Percentiles rank a stretch among this genome's conserved stretches.
Evolutionary conservation across 2,888 invertebrate genomes (phyloP).

Genomic region (Pterostichus madidus): DNA sequence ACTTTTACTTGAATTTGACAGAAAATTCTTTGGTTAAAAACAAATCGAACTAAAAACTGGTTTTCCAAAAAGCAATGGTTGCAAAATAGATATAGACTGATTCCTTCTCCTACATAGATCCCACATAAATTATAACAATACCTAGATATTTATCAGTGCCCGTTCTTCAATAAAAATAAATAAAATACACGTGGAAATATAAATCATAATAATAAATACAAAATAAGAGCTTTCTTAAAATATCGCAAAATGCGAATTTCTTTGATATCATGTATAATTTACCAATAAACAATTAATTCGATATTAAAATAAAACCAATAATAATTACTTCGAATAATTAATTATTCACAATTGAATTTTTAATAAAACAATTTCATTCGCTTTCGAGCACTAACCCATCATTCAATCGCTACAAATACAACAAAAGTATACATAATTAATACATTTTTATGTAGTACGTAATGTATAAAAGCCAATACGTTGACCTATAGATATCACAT

Average conservation of each 20-base stretch:
- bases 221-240: too few species aligned
- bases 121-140: not conserved
- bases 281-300: too few species aligned
- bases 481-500: slow-evolving; percentile 42
- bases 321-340: too few species aligned
- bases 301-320: too few species aligned
- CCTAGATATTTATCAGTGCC: slow-evolving; percentile 13
- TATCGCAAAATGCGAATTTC: too few species aligned
- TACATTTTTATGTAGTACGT: slow-evolving; percentile 1
- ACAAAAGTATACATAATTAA: not conserved
- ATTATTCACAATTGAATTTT: too few species aligned
- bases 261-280: too few species aligned
- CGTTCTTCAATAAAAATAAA: not conserved
- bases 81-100: not conserved
- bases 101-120: not conserved
- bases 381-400: not conserved
- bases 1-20: slow-evolving; percentile 37
- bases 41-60: slow-evolving; percentile 30
- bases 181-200: not conserved
- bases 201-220: too few species aligned
- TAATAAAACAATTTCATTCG: too few species aligned
- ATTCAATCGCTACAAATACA: slow-evolving; percentile 8
- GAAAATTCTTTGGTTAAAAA: slow-evolving; percentile 54
- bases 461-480: slow-evolving; percentile 58
- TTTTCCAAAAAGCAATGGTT: not conserved